Percentiles rank a stretch among this genome's conserved stretches.
Evolutionary conservation across 2,888 invertebrate species (phyloP).

Genomic region (Orthonevra nobilis): DNA sequence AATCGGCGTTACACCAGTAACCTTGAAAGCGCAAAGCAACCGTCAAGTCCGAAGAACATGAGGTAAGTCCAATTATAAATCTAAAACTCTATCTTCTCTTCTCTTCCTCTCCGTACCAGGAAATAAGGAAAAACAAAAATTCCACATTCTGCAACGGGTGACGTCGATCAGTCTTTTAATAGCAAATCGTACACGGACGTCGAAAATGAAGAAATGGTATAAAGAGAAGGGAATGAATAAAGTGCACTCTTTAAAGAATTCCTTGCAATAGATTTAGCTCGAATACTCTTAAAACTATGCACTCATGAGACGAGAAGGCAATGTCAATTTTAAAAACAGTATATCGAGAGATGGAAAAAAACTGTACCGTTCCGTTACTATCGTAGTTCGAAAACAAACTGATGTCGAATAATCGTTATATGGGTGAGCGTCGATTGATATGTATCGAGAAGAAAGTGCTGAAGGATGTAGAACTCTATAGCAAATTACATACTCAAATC

Average conservation of each 20-base stretch:
- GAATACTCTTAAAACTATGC: neutral
- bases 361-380: conserved; percentile 12
- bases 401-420: conserved; percentile 20
- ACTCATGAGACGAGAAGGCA: conserved; percentile 2
- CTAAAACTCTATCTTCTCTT: too few species aligned
- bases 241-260: conserved; percentile 12
- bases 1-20: too few species aligned
- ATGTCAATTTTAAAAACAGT: neutral
- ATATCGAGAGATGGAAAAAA: conserved; percentile 1
- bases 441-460: conserved; percentile 1
- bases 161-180: too few species aligned
- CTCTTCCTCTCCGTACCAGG: too few species aligned
- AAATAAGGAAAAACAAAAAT: too few species aligned
- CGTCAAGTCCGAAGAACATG: too few species aligned
- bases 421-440: conserved; percentile 24
- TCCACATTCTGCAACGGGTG: too few species aligned
- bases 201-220: conserved; percentile 4
- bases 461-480: conserved; percentile 1
- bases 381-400: neutral
- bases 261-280: neutral
- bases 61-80: too few species aligned
- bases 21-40: too few species aligned
- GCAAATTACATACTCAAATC: conserved; percentile 5
- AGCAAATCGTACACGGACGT: neutral
- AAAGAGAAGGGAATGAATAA: neutral